Evolutionary conservation across 2,888 invertebrate species (phyloP).

Genomic region (Crocallis elinguaria): DNA sequence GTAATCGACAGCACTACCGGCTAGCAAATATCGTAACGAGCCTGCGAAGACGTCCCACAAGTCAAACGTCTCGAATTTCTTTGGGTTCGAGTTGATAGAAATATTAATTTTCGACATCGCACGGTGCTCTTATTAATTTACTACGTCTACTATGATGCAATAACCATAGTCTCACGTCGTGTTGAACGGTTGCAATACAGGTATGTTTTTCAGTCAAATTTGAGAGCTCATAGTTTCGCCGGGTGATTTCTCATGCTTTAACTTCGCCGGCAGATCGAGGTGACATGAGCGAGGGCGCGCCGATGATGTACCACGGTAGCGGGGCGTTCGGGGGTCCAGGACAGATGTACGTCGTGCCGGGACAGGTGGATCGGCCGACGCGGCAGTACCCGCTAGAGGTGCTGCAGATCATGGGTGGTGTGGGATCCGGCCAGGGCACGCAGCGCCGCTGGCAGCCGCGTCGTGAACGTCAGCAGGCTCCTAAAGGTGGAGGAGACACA

Average conservation of each 20-base stretch:
- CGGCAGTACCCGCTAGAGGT: constrained; percentile 69
- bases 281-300: constrained; percentile 73
- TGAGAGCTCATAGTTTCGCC: constrained; percentile 36
- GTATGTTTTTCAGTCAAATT: constrained; percentile 55
- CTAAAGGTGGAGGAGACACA: constrained; percentile 57
- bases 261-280: constrained; percentile 50
- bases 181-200: constrained; percentile 60
- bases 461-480: constrained; percentile 54
- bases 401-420: constrained; percentile 56
- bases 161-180: constrained; percentile 60
- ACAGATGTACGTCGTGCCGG: constrained; percentile 62
- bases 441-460: constrained; percentile 63
- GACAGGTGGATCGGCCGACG: constrained; percentile 58
- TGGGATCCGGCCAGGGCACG: constrained; percentile 44
- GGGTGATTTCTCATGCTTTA: constrained; percentile 44
- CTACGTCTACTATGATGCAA: constrained; percentile 75
- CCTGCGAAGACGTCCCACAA: constrained; percentile 59
- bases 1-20: constrained; percentile 56
- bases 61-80: constrained; percentile 77
- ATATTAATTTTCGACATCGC: constrained; percentile 65
- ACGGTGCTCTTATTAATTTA: constrained; percentile 60
- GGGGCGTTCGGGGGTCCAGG: constrained; percentile 64
- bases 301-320: constrained; percentile 72
- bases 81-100: constrained; percentile 67
- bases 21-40: constrained; percentile 54